Conservation (phyloP, 2,113 vertebrate species). For the Gobius niger region DNA sequence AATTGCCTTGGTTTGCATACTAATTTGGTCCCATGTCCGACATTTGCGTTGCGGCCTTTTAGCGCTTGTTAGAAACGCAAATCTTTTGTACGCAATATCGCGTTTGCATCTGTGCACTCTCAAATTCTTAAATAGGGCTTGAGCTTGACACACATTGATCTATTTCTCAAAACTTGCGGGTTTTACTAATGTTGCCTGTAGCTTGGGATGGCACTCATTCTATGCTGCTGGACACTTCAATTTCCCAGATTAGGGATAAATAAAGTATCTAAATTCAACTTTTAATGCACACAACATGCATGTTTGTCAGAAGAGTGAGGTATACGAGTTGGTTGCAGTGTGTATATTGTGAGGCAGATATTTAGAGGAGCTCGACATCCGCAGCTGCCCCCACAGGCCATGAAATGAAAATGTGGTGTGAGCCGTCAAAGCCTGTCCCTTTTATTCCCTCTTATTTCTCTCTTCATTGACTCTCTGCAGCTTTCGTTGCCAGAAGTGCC, state of each 20-base stretch:
- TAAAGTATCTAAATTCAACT: too few relatives aligned
- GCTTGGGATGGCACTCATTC: too few relatives aligned
- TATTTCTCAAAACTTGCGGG: too few relatives aligned
- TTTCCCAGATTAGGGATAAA: too few relatives aligned
- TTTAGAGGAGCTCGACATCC: slow-evolving; percentile 14
- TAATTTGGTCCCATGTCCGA: too few relatives aligned
- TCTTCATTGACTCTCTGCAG: slow-evolving; percentile 56
- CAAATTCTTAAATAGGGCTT: not conserved
- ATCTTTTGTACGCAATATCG: too few relatives aligned
- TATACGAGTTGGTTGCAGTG: not conserved
- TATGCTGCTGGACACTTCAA: too few relatives aligned
- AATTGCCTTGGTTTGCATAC: too few relatives aligned
- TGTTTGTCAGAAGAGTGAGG: not conserved
- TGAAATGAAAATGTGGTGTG: slow-evolving; percentile 61
- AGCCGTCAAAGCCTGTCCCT: slow-evolving; percentile 47
- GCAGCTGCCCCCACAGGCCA: slow-evolving; percentile 45
- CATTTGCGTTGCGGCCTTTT: too few relatives aligned
- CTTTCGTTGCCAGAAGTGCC: slow-evolving; percentile 55
- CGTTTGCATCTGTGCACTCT: too few relatives aligned
- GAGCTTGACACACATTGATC: slow-evolving; percentile 10
- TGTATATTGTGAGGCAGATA: slow-evolving; percentile 18
- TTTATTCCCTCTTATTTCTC: slow-evolving; percentile 56
- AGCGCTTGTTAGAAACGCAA: too few relatives aligned
- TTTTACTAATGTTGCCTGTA: too few relatives aligned
- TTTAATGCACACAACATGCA: not conserved